A percentile compares a stretch with the other conserved stretches of the same genome.
phyloP scores from a whole-genome alignment of 1,140 invertebrate species.

The Nixonia krombeini region DNA sequence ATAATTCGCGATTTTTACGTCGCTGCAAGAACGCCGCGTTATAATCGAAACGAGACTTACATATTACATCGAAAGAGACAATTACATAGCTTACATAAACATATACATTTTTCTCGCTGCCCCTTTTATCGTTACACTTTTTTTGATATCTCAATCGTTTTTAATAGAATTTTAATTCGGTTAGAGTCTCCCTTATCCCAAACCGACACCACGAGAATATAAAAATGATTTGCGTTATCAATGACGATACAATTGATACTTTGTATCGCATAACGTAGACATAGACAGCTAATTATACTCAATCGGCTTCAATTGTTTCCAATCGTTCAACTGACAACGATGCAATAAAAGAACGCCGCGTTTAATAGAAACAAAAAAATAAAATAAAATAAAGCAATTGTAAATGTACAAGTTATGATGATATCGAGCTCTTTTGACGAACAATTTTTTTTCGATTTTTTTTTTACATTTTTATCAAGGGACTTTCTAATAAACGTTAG shows the following conservation, averaged over 20 bases:
- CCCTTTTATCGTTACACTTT: slow-evolving; percentile 12
- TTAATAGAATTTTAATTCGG: slow-evolving; percentile 50
- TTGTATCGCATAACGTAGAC: slow-evolving; percentile 24
- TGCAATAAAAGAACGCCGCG: slow-evolving; percentile 1
- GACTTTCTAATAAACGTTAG: neutral
- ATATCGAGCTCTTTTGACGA: neutral
- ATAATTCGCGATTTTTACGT: slow-evolving; percentile 18
- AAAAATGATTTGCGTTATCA: slow-evolving; percentile 32
- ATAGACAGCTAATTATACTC: slow-evolving; percentile 36
- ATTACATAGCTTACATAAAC: slow-evolving; percentile 26
- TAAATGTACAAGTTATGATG: slow-evolving; percentile 25
- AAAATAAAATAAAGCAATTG: too few relatives aligned
- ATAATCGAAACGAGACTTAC: slow-evolving; percentile 14
- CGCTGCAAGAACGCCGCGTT: neutral
- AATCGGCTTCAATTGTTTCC: too few relatives aligned
- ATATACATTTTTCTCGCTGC: slow-evolving; percentile 39
- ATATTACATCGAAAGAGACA: slow-evolving; percentile 24
- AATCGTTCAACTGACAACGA: too few relatives aligned
- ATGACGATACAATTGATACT: slow-evolving; percentile 24
- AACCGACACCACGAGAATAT: slow-evolving; percentile 60
- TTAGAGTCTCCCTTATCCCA: slow-evolving; percentile 59
- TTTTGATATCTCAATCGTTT: slow-evolving; percentile 34
- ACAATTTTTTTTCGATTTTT: slow-evolving; percentile 15
- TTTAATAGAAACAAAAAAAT: slow-evolving; percentile 31
- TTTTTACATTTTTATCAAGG: neutral